phyloP scores from a whole-genome alignment of 2,797 vertebrate genomes.

The Apogon talboti region DNA sequence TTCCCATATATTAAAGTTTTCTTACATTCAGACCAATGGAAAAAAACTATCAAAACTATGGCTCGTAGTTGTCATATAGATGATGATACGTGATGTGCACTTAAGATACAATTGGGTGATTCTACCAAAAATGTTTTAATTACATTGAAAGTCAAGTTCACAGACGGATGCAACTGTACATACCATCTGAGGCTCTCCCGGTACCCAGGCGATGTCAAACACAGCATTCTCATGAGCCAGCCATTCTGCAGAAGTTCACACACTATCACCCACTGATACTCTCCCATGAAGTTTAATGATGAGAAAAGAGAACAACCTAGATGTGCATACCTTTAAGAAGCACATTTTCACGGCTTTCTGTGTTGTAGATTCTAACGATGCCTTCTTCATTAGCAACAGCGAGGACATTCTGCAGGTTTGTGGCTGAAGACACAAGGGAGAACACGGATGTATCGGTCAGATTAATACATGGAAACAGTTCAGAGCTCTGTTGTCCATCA shows the following conservation, averaged over 20 bases:
- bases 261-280: constrained; percentile 3
- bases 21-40: no score
- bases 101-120: not conserved
- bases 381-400: constrained; percentile 97
- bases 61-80: no score
- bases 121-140: no score
- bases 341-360: constrained; percentile 81
- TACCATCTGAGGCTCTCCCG: constrained; percentile 91
- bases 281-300: not conserved
- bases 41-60: no score
- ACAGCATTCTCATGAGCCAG: constrained; percentile 96
- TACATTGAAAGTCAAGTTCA: no score
- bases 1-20: no score
- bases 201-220: constrained; percentile 97
- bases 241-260: constrained; percentile 87
- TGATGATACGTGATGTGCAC: not conserved
- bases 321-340: constrained; percentile 89
- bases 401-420: constrained; percentile 80
- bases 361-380: constrained; percentile 91
- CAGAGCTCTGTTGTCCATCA: not conserved
- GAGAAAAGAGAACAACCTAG: accelerated
- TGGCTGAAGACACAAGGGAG: constrained; percentile 72
- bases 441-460: not conserved
- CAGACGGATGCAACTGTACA: constrained; percentile 54
- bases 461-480: not conserved